phyloP scores from a whole-genome alignment of 1,140 invertebrate genomes.

The Drosophila arawakana region DNA sequence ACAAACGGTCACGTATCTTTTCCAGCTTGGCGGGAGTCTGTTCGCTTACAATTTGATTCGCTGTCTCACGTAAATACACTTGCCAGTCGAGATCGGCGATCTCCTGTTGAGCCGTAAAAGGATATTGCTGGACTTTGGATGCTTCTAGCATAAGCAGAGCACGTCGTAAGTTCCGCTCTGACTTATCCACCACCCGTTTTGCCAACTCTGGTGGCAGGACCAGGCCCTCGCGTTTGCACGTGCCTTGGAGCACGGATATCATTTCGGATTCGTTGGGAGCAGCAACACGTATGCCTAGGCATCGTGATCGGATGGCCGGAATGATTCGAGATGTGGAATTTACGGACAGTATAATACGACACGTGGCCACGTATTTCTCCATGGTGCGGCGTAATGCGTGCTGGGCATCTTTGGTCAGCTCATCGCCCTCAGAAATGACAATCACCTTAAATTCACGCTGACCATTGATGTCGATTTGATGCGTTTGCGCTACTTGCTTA shows the following conservation, averaged over 20 bases:
- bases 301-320: constrained; percentile 97
- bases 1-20: constrained; percentile 94
- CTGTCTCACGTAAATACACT: constrained; percentile 94
- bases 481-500: constrained; percentile 98
- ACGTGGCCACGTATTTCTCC: constrained; percentile 99
- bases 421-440: constrained; percentile 97
- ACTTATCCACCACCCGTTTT: constrained; percentile 90
- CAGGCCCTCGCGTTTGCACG: constrained; percentile 95
- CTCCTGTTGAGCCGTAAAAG: constrained; percentile 92
- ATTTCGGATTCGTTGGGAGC: constrained; percentile 94
- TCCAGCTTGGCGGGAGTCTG: constrained; percentile 94
- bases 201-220: constrained; percentile 92
- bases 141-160: constrained; percentile 98
- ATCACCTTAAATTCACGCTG: constrained; percentile 99
- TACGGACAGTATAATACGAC: constrained; percentile 97
- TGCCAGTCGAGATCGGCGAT: constrained; percentile 97
- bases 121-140: constrained; percentile 96
- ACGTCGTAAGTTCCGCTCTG: constrained; percentile 95
- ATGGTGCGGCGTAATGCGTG: constrained; percentile 98
- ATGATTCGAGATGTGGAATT: constrained; percentile 98
- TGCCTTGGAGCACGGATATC: constrained; percentile 88
- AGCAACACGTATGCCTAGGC: constrained; percentile 95
- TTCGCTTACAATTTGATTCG: constrained; percentile 93
- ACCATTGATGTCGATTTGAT: constrained; percentile 94
- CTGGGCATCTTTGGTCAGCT: constrained; percentile 98